Conservation (phyloP, 2,888 invertebrate species). For the Drosophila rubida region DNA sequence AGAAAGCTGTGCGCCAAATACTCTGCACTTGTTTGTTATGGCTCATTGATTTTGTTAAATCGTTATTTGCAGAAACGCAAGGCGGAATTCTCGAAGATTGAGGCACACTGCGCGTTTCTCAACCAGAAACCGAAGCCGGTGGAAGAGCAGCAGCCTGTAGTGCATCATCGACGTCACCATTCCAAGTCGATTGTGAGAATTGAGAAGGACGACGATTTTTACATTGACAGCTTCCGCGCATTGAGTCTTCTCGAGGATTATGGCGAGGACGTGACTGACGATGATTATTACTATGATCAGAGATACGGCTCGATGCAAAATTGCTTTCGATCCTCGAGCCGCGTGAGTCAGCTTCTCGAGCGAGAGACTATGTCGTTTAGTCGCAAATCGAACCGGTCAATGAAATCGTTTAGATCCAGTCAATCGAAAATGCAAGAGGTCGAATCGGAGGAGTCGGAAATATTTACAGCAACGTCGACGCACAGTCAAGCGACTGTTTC, state of each 20-base stretch:
- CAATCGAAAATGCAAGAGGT: neutral
- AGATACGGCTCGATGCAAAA: neutral
- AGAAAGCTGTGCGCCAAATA: conserved; percentile 25
- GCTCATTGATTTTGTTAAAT: no score
- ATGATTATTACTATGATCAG: neutral
- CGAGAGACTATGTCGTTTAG: neutral
- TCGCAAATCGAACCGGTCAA: neutral
- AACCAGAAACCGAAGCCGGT: neutral
- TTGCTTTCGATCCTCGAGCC: neutral
- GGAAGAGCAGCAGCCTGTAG: fast-evolving
- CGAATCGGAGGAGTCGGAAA: conserved; percentile 14
- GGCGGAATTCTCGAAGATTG: conserved; percentile 38
- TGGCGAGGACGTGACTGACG: neutral
- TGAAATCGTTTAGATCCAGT: no score
- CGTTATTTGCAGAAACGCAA: conserved; percentile 48
- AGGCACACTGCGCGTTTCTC: conserved; percentile 18
- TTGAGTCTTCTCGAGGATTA: no score
- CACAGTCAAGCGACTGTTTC: neutral
- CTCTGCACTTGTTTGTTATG: no score
- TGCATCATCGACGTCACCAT: neutral
- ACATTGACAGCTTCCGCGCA: no score
- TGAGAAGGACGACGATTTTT: neutral
- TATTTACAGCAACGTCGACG: conserved; percentile 9
- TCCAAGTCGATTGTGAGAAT: neutral
- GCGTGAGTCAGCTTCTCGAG: neutral